Base-by-base conservation (phyloP, 2,113 vertebrate species). In the Uria lomvia region DNA sequence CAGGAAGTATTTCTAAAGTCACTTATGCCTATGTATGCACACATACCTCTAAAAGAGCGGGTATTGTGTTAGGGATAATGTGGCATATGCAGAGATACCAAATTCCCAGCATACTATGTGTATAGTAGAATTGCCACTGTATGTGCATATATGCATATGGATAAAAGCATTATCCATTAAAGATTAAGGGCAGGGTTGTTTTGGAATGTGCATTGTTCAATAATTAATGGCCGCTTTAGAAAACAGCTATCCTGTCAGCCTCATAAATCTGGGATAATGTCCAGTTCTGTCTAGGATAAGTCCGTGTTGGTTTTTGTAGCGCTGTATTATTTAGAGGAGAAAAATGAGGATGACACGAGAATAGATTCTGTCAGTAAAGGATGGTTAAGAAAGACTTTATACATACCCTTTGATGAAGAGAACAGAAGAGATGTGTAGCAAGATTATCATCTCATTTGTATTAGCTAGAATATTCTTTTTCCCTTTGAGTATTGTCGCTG, bases 171-270 rank as follows among this genome's bases (percentile, higher is more conserved):
- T 53, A 23, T 55, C 29, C 70, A 60, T 87, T 85, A 91, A 89
- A 81, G 49, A 47, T 72, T 49, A 90, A 87, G 72, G 40, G 20
- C 66, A 87, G 21, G 24, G 20, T 23, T 87, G 70, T 82, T 89
- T 79, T 89, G 80, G 76, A 91, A 88, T 56, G 49, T 70, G 32
- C 49, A 29, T 42, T 92, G 53, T 74, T 96, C 49, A 85, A 17
- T 94, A 96, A 94, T 92, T 81, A 91, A 92, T n/a, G 70, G 49
- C 71, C 58, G 78, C 76, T 94, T 89, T 9, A 85, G 88, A 68
- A 88, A 80, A 92, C 36, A 50, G 40, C 70, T 94, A 30, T 89
- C 45, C 68, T 60, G 60, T 59, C 91, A 82, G 56, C 66, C 62
- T 95, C 62, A n/a, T 85, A 66, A 81, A 85, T 76, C 62, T 62